phyloP scores from a whole-genome alignment of 2,888 invertebrate species.

The Stegophylla sp. region DNA sequence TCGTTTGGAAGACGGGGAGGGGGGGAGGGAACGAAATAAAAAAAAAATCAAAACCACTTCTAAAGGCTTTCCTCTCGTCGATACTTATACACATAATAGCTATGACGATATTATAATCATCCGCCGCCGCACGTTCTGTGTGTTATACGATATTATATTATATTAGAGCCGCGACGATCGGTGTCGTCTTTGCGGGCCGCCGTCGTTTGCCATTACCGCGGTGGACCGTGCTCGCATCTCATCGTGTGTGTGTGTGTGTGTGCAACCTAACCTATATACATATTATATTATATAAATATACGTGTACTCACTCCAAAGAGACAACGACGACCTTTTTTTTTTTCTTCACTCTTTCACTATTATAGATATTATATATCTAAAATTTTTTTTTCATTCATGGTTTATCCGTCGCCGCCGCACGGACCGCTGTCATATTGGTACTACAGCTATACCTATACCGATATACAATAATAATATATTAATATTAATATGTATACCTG shows the following conservation, averaged over 20 bases:
- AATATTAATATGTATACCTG: background rate
- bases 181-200: slow-evolving; percentile 6
- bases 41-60: background rate
- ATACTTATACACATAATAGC: no score
- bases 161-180: slow-evolving; percentile 37
- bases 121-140: slow-evolving; percentile 41
- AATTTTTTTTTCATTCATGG: slow-evolving; percentile 16
- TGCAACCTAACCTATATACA: background rate
- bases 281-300: background rate
- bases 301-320: no score
- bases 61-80: background rate
- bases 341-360: background rate
- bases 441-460: background rate
- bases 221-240: slow-evolving; percentile 24
- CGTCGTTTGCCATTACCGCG: slow-evolving; percentile 32
- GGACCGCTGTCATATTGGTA: slow-evolving; percentile 9
- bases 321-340: background rate
- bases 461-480: background rate
- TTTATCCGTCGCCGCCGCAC: background rate
- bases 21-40: background rate
- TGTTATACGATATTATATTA: background rate
- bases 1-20: slow-evolving; percentile 8
- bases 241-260: slow-evolving; percentile 13
- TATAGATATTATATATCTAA: no score
- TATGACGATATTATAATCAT: background rate